Base-by-base conservation (phyloP, 92 coral and sea anemone genomes). In the Zoanthus gigantus region DNA sequence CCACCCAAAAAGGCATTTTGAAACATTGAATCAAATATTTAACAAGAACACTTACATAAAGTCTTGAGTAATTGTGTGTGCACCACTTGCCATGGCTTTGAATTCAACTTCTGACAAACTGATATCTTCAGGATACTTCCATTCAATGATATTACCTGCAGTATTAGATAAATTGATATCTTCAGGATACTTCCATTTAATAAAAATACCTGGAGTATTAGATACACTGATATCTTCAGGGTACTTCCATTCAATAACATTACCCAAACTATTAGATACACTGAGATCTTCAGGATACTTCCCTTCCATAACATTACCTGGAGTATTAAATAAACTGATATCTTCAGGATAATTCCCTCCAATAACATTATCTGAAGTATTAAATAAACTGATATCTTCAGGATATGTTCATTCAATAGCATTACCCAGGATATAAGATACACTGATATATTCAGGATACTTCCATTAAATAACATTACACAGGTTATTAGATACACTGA, bases 71-170 rank as follows among this genome's bases (percentile, higher is more conserved):
- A 97, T 92, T 50, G 96, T 97, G 34, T 97, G 99, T 54, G 98
- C 94, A 11, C 99, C 99, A 95, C 99, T 97, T 71, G 98, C 95
- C 88, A 97, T 82, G 29, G 99, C 99, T 90, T 97, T 97, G 88
- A 97, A 97, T 81, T 97, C 99, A 68, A 97, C 98, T 34, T 94
- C 99, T 67, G 93, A 90, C 53, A 97, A 90, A 84, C 94, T 85
- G 13, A 50, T 3, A 50, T 50, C 12, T 50, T 11, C 0, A 98
- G 99, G 23, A 71, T 97, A 90, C 54, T 95, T 93, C 99, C 99
- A 97, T 79, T 97, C 98, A 53, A 97, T 88, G 30, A 95, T 93
- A 83, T 97, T 97, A 52, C 99, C 99, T 96, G 23, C 0, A 23
- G 23, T 23, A 23, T 23, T 23, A 23, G 23, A 89, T 58, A 97